Evolutionary conservation across 2,797 vertebrate species (phyloP), one percentile per base, ranked within the genome.

Genomic region (Echiichthys vipera): DNA sequence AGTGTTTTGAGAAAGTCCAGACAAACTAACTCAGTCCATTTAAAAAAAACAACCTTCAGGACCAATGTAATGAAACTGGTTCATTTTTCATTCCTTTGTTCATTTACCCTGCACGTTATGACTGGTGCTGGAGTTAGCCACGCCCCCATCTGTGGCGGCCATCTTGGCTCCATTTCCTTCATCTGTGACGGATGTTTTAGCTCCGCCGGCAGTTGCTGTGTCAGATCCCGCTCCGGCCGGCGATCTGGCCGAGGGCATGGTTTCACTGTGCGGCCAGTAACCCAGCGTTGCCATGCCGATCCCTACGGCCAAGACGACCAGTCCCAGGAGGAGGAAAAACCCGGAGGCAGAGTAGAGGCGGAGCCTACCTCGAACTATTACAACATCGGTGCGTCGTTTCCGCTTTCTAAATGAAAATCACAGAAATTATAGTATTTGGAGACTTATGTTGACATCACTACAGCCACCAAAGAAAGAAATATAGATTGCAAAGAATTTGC

Each of bases 201-300:
- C 78, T 63, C 91, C 93, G 2, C 62, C 64, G 1, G 34, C 12
- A 14, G 12, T 36, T 36, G 34, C 34, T 14, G 34, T 3, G 4
- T 36, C 14, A 3, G 59, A 39, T 22, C 70, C 80, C 62, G 91
- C 93, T 2, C 64, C 66, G 0, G 80, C 3, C 81, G 66, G 58
- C 1, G 92, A 82, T 56, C 63, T 77, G 20, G 53, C 51, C 2
- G 69, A 40, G 0, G 77, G 40, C 9, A 11, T 7, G 15, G 50
- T 74, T 73, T 80, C 81, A 18, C 78, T 93, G 67, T 98, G 96
- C 1, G 98, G 98, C 98, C 98, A 99, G 79, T 99, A 99, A 25
- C 98, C 98, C 54, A 99, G 94, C 5, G 98, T 95, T 0, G 98
- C 98, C 98, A 99, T 99, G 15, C 95, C 95, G 7, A 99, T 97